phyloP scores from a whole-genome alignment of 30 jellyfish, hydroid and myxozoan species.

The Clytia hemisphaerica region DNA sequence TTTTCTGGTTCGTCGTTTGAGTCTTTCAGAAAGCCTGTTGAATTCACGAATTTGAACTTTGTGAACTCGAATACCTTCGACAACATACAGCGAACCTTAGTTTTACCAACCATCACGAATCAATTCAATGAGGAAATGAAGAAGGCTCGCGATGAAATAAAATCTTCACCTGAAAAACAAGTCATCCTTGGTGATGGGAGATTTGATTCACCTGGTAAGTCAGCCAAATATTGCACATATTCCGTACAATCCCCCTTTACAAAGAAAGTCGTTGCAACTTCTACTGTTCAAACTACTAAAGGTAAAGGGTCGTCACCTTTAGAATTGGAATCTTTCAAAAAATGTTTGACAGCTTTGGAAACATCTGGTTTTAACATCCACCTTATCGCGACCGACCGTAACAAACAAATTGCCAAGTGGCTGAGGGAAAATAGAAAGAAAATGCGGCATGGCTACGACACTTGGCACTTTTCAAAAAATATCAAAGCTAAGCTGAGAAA shows the following conservation, averaged over 20 bases:
- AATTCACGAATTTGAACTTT: neutral
- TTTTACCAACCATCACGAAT: neutral
- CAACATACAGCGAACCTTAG: neutral
- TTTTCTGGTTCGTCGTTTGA: neutral
- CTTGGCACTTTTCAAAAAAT: constrained; percentile 2
- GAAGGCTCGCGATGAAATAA: too few species aligned
- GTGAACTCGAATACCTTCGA: neutral
- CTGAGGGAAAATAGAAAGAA: constrained; percentile 2
- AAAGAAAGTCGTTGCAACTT: neutral
- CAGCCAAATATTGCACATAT: constrained; percentile 8
- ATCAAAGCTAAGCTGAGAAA: neutral
- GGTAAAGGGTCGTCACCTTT: constrained; percentile 1
- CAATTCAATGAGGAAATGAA: too few species aligned
- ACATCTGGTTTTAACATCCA: neutral
- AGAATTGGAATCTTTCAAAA: neutral
- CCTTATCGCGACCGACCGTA: neutral
- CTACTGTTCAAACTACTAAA: neutral
- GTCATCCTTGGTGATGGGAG: constrained; percentile 7
- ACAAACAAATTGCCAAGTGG: constrained; percentile 12
- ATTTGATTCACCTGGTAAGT: constrained; percentile 14
- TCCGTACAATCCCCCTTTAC: neutral
- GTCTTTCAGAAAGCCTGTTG: neutral
- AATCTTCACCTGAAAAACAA: neutral
- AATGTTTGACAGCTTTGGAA: neutral
- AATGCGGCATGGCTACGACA: constrained; percentile 2